Evolutionary conservation across 2,113 vertebrate genomes (phyloP).

Genomic region (Lycocorax pyrrhopterus): DNA sequence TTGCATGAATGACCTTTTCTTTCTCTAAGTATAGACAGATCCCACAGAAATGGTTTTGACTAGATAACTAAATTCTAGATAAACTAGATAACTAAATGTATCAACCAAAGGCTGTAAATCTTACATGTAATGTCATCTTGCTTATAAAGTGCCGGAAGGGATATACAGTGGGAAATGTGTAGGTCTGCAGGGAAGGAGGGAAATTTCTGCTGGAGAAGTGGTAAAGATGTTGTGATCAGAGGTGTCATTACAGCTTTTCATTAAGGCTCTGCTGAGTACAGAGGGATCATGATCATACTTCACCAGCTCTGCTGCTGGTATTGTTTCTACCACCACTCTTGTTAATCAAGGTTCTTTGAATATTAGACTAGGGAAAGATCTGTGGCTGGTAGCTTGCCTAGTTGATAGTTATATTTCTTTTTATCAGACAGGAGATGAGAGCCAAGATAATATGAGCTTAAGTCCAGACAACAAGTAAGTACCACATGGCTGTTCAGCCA

Average conservation of each 20-base stretch:
- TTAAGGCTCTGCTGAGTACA: not conserved
- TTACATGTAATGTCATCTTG: not conserved
- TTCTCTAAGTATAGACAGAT: not conserved
- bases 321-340: not conserved
- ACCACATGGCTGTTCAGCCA: not conserved
- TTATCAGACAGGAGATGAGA: constrained; percentile 1
- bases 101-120: not conserved
- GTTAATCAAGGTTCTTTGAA: not conserved
- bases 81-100: not conserved
- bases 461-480: not conserved
- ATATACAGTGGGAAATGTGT: not conserved
- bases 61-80: not conserved
- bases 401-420: not conserved
- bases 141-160: not conserved
- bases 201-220: not conserved
- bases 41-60: not conserved
- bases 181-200: not conserved
- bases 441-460: not conserved
- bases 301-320: not conserved
- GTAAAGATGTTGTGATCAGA: not conserved
- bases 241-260: not conserved
- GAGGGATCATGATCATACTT: not conserved
- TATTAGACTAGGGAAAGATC: not conserved
- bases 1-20: constrained; percentile 14
- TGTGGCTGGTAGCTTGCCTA: not conserved